Evolutionary conservation across 2,113 vertebrate genomes (phyloP).

Genomic region (Neopipo cinnamomea): DNA sequence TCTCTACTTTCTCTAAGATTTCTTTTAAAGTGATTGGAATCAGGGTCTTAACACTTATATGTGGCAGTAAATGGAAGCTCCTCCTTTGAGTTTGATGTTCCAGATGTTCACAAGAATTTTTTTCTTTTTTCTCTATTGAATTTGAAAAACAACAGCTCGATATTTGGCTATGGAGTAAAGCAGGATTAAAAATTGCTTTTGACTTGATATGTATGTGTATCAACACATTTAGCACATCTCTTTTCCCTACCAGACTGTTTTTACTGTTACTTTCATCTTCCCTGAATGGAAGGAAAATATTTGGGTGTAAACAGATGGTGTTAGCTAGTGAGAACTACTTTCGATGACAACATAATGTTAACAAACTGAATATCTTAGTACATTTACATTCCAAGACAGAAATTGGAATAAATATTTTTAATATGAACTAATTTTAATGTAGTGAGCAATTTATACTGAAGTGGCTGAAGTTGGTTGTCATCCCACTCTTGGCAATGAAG

Average conservation of each 20-base stretch:
- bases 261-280: constrained; percentile 36
- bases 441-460: background rate
- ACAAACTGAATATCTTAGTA: background rate
- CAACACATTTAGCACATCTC: background rate
- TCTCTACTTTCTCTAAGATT: background rate
- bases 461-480: background rate
- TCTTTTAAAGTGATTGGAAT: background rate
- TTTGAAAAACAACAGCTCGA: background rate
- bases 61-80: background rate
- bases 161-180: background rate
- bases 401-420: background rate
- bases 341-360: background rate
- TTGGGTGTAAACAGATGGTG: constrained; percentile 45
- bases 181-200: background rate
- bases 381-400: background rate
- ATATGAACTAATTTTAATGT: background rate
- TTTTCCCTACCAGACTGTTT: constrained; percentile 6
- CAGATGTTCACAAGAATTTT: background rate
- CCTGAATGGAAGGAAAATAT: constrained; percentile 40
- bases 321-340: background rate
- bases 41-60: background rate
- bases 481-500: background rate
- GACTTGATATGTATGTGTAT: background rate
- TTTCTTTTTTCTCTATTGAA: background rate
- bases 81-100: background rate